Percentiles rank a stretch among this genome's conserved stretches.
These are phyloP conservation scores for Catostylus mosaicus DNA, from an alignment of 30 jellyfish, hydroid and myxozoan species.

Conservation along the genomic window DNA sequence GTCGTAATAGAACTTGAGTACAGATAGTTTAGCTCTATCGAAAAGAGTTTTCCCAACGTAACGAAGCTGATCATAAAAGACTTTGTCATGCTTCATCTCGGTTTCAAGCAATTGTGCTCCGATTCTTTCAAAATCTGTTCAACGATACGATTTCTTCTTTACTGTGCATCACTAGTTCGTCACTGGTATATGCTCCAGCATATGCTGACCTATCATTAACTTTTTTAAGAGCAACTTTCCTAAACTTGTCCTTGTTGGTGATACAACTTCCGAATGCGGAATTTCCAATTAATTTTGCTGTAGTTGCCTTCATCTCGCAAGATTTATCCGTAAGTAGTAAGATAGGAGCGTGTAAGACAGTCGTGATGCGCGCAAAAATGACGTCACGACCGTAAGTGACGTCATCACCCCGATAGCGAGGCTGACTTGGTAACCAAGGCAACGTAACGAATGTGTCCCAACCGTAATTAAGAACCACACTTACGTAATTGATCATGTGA, in stretches of 20 bases:
- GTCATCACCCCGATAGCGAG: too few species aligned
- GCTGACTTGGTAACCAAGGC: too few species aligned
- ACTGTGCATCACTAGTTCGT: not conserved
- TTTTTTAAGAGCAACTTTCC: not conserved
- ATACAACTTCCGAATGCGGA: not conserved
- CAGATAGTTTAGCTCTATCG: not conserved
- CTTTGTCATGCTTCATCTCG: not conserved
- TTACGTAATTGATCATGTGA: too few species aligned
- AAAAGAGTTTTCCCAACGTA: not conserved
- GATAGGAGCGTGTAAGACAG: too few species aligned
- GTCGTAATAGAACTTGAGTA: constrained; percentile 1
- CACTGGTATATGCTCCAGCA: not conserved
- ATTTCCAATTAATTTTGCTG: constrained; percentile 5
- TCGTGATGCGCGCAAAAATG: too few species aligned
- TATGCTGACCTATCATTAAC: not conserved
- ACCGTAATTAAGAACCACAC: too few species aligned
- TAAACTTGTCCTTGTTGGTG: not conserved
- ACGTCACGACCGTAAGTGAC: too few species aligned
- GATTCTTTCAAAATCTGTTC: not conserved
- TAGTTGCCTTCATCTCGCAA: not conserved
- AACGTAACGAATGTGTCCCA: too few species aligned
- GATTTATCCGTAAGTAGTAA: too few species aligned
- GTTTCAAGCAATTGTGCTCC: not conserved
- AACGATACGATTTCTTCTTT: not conserved
- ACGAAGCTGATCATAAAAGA: not conserved